These are phyloP conservation scores for Passer domesticus DNA, from an alignment of 2,113 vertebrate genomes.

Conservation along the genomic window DNA sequence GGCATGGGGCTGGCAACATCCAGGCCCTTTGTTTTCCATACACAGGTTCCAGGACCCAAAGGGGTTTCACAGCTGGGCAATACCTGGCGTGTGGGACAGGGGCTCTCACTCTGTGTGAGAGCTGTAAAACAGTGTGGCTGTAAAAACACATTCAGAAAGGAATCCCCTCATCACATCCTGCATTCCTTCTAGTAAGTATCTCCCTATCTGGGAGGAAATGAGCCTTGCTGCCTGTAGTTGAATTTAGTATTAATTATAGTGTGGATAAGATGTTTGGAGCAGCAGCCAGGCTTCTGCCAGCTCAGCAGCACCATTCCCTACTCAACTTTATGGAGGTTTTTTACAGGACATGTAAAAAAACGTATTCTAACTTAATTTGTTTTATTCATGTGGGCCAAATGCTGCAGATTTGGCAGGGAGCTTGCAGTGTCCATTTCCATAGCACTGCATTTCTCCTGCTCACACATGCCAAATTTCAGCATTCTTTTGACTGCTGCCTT, in stretches of 20 bases:
- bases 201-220: background rate
- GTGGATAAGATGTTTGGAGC: background rate
- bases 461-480: background rate
- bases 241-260: background rate
- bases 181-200: background rate
- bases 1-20: background rate
- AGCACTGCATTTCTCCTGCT: background rate
- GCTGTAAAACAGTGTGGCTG: background rate
- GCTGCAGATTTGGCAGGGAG: background rate
- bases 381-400: background rate
- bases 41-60: background rate
- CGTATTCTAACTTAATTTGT: background rate
- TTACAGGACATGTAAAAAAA: background rate
- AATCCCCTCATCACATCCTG: background rate
- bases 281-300: background rate
- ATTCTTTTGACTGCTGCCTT: background rate
- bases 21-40: background rate
- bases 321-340: background rate
- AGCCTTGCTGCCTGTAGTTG: background rate
- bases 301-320: background rate
- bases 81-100: background rate
- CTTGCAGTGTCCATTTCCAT: background rate
- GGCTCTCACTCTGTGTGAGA: background rate
- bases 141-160: background rate
- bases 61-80: background rate